Evolutionary conservation across 2,113 vertebrate species (phyloP), one percentile per base, ranked within the genome.

Genomic region (Australoheros scitulus): DNA sequence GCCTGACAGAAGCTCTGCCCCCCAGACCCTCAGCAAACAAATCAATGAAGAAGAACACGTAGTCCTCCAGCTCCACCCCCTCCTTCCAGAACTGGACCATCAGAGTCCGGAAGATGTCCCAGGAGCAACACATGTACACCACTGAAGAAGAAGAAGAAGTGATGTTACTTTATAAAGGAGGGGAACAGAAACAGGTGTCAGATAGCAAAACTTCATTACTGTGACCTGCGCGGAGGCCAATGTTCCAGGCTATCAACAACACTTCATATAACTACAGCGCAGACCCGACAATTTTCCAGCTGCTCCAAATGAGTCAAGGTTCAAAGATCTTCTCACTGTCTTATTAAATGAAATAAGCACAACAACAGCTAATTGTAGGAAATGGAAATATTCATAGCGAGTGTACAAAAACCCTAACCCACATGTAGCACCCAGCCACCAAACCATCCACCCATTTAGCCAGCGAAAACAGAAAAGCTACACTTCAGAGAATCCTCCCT

Each of bases 1-100:
- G 98, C 59, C 88, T 88, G 14, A 80, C 81, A 0, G 94, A 92
- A 18, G 56, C 59, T 1, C 74, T 89, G 1, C 92, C 93, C 32
- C 90, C 91, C 77, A 99, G 82, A 76, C 97, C 97, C 61, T 92
- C 93, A 2, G 96, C 98, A 7, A 97, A 97, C 5, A 97, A 91
- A 78, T 99, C 97, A n/a, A 99, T 95, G 93, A 97, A 97, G 94
- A 99, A 97, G 91, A 99, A 98, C 47, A 94, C 96, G 1, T 96
- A 98, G 6, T 98, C 96, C 1, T 96, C 96, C 2, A 87, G 61
- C 9, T 94, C 94, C 29, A 96, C 87, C 7, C 95, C 95, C 2
- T 95, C 93, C 1, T 77, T 93, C 74, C 87, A 87, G 15, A 97
- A 97, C 70, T 96, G 90, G 41, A 99, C 93, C 96, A 99, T 95